Evolutionary conservation across 2,888 invertebrate species (phyloP).

Genomic region (Apotomis betuletana): DNA sequence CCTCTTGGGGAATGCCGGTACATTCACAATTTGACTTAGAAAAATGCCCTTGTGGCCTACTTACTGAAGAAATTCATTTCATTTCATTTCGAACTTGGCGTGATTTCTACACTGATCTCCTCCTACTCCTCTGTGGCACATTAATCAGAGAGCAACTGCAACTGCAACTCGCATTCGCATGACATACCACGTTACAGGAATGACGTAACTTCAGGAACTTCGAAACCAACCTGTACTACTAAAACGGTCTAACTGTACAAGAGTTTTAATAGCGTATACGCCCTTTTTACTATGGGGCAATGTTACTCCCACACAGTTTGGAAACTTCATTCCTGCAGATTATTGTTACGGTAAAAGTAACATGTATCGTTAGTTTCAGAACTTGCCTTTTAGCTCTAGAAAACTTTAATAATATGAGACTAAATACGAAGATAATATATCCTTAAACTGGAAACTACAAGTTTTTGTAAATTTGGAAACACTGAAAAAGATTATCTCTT

Average conservation of each 20-base stretch:
- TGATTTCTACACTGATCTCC: background rate
- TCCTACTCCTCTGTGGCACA: background rate
- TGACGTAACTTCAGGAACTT: conserved; percentile 3
- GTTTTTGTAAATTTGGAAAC: too few relatives aligned
- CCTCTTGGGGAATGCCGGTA: too few relatives aligned
- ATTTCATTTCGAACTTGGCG: background rate
- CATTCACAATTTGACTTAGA: too few relatives aligned
- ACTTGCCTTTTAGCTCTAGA: background rate
- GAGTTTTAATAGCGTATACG: background rate
- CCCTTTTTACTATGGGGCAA: background rate
- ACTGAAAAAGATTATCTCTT: too few relatives aligned
- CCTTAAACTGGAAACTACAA: too few relatives aligned
- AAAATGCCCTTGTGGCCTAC: too few relatives aligned
- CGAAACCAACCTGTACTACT: background rate
- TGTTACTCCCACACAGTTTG: background rate
- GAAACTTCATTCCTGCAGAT: background rate
- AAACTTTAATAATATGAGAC: background rate
- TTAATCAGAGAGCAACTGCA: background rate
- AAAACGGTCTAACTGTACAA: background rate
- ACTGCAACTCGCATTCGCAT: background rate
- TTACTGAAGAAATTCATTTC: too few relatives aligned
- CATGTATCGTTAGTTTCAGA: background rate
- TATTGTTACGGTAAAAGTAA: background rate
- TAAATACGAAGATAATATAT: too few relatives aligned
- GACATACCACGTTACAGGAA: background rate